Conservation (phyloP, 1,140 invertebrate species). For the Dinoponera quadriceps region DNA sequence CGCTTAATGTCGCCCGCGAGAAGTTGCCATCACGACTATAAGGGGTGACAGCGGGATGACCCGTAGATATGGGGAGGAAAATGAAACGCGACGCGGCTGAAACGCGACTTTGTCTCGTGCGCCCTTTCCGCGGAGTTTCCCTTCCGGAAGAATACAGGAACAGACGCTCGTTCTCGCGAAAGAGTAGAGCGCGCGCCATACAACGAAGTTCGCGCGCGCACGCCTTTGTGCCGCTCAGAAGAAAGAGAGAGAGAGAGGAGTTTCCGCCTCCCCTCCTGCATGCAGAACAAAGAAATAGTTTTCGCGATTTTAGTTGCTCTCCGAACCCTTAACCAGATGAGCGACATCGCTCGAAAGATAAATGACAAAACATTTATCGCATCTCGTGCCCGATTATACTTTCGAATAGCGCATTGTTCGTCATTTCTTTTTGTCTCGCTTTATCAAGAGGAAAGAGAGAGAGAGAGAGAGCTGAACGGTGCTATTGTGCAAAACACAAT, state of each 20-base stretch:
- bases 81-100: not conserved
- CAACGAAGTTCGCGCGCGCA: constrained; percentile 14
- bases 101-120: constrained; percentile 4
- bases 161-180: constrained; percentile 51
- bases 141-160: constrained; percentile 55
- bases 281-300: constrained; percentile 48
- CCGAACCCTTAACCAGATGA: constrained; percentile 14
- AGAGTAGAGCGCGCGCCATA: constrained; percentile 6
- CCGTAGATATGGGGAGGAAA: constrained; percentile 33
- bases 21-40: not conserved
- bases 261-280: constrained; percentile 1
- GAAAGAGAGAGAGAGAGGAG: no score
- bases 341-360: not conserved
- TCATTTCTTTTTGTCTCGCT: no score
- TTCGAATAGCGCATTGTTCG: not conserved
- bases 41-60: constrained; percentile 42
- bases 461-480: no score
- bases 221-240: constrained; percentile 36
- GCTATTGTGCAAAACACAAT: no score
- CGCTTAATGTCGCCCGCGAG: constrained; percentile 3
- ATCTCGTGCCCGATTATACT: not conserved
- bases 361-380: constrained; percentile 10
- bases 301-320: constrained; percentile 47
- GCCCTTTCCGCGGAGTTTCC: constrained; percentile 32
- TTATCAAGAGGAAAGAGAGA: no score